Evolutionary conservation across 2,113 vertebrate species (phyloP), one percentile per base, ranked within the genome.

Genomic region (Potamarius usumacintae): DNA sequence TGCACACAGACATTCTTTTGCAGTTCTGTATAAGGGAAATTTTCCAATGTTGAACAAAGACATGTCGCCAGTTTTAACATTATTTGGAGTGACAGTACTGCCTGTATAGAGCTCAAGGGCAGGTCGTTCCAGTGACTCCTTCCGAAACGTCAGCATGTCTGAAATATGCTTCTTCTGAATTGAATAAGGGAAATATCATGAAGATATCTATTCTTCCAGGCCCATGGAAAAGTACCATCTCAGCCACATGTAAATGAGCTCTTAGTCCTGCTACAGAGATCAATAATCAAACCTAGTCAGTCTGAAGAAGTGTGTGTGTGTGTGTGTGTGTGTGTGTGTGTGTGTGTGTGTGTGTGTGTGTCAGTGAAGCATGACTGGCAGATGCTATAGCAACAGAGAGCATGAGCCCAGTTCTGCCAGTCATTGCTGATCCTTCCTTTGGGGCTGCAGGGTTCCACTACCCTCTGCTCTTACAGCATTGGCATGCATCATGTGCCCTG

Each of bases 81-180:
- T 80, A 87, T 89, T 83, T 20, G 10, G 30, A 85, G 52, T 85
- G 89, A 89, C 89, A 89, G 82, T 50, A 69, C 60, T 81, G 82
- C 79, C 79, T 82, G 86, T 42, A 57, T 50, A 52, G 71, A 55
- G 89, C 83, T 67, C 77, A 87, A 83, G 82, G 82, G 85, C 82
- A 87, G 76, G 67, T 67, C 12, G 85, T 87, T 57, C 63, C 65
- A 87, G 65, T 55, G 78, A 62, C 58, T 67, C 48, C 62, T 83
- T 83, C 67, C 62, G 52, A 25, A 17, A 53, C 55, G 22, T 82
- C 81, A 63, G 58, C 53, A 80, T 80, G 34, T 65, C 52, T 55
- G 22, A 82, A 82, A 86, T 86, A 72, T 57, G 48, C 67, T 80
- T 69, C 50, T 53, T 22, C 50, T 34, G 63, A 57, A 77, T 25